phyloP scores from a whole-genome alignment of 2,888 invertebrate species.

The Pristionchus japonicus region DNA sequence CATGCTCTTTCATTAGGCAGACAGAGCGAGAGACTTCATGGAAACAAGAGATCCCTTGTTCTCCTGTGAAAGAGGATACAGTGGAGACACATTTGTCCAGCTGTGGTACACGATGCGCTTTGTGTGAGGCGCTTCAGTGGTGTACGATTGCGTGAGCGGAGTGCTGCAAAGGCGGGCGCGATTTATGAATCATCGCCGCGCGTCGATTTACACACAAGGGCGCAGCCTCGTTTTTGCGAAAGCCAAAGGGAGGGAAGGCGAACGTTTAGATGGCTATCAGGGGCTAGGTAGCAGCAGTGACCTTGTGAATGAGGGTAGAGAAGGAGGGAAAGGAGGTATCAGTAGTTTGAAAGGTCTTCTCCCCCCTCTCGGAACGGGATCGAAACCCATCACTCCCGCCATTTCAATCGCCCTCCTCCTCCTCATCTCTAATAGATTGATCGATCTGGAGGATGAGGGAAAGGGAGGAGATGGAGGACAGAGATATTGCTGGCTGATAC shows the following conservation, averaged over 20 bases:
- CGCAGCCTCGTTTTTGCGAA: slow-evolving; percentile 25
- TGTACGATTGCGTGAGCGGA: slow-evolving; percentile 31
- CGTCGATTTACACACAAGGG: slow-evolving; percentile 12
- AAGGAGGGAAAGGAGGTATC: neutral
- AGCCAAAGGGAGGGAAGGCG: neutral
- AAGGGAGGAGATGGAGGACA: neutral
- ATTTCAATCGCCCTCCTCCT: neutral
- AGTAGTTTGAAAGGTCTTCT: slow-evolving; percentile 5
- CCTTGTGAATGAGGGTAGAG: slow-evolving; percentile 10
- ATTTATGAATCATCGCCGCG: slow-evolving; percentile 17
- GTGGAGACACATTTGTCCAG: slow-evolving; percentile 39
- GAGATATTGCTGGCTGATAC: neutral
- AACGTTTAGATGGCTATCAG: slow-evolving; percentile 29
- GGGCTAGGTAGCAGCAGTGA: slow-evolving; percentile 1
- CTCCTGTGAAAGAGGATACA: slow-evolving; percentile 4
- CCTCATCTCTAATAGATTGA: neutral
- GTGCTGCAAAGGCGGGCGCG: neutral
- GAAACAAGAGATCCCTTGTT: neutral
- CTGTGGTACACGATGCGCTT: slow-evolving; percentile 4
- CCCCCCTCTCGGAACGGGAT: neutral
- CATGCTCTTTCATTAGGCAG: neutral
- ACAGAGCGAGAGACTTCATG: neutral
- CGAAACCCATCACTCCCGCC: neutral
- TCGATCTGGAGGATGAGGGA: neutral
- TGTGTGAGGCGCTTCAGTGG: slow-evolving; percentile 12